Base-by-base conservation (phyloP, 2,797 vertebrate species). In the Danio aesculapii region DNA sequence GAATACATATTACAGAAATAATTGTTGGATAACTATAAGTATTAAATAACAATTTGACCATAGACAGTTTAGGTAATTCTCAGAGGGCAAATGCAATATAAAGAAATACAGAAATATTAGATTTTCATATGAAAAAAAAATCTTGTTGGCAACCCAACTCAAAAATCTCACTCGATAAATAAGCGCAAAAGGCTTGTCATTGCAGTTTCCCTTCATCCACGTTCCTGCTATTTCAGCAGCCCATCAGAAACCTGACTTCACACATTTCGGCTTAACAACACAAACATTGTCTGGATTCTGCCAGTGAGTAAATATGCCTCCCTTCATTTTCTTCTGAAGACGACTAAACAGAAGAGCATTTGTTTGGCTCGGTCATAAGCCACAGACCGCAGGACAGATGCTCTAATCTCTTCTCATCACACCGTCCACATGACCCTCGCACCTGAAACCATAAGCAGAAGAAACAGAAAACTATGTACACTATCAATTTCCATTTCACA, bases 151-250 rank as follows among this genome's bases (percentile, higher is more conserved):
- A 57, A 61, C 41, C 19, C n/a, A 12, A 10, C 9, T 52, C 39
- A 44, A 17, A 41, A 14, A n/a, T 47, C 5, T 55, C 14, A 4
- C 58, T 46, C 3, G 79, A 89, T 89, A 79, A 77, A 86, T 88
- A 72, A 68, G 82, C 83, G 83, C 72, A 76, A 61, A 77, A 47
- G 21, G 14, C 63, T 61, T 59, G 59, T 46, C 16, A 52, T 72
- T 79, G 41, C 82, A 88, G 86, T 76, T 67, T 63, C 89, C 88
- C 85, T 55, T 79, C 46, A 71, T 58, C 84, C 50, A 4, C 13
- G 75, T 52, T 72, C 21, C 19, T 61, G 66, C 13, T 64, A 79
- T 77, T 80, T 77, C 78, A 86, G 66, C 83, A 87, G 52, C 79
- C 17, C 75, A 84, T 78, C 12, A 83, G 52, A 79, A 50, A 52